phyloP scores from a whole-genome alignment of 2,113 vertebrate species.

The Aleadryas rufinucha region DNA sequence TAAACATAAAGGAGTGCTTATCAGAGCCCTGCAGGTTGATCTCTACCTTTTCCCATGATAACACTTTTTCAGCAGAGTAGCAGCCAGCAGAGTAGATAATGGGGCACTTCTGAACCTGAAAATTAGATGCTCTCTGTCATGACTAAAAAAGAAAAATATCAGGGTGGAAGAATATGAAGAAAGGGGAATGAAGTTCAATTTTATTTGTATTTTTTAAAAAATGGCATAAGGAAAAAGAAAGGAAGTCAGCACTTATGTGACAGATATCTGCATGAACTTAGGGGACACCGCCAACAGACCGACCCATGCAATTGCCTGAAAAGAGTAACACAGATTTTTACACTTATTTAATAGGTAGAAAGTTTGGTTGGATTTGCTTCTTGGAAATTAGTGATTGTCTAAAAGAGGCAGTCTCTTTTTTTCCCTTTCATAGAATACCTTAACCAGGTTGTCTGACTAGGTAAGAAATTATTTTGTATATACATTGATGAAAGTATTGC shows the following conservation, averaged over 20 bases:
- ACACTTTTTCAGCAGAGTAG: constrained; percentile 21
- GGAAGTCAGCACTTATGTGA: background rate
- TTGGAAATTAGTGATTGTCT: background rate
- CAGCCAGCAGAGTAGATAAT: constrained; percentile 45
- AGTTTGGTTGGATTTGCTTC: background rate
- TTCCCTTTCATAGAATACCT: background rate
- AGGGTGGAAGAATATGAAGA: background rate
- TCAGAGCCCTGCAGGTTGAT: constrained; percentile 38
- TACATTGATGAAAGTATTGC: background rate
- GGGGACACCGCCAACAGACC: background rate
- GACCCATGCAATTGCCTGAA: background rate
- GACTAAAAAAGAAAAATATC: background rate
- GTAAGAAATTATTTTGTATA: background rate
- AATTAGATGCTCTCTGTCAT: constrained; percentile 34
- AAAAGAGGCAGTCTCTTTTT: background rate
- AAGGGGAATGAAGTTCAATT: background rate
- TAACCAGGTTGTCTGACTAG: background rate
- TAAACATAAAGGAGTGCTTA: constrained; percentile 14
- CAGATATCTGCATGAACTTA: background rate
- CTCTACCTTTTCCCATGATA: constrained; percentile 37
- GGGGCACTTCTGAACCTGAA: constrained; percentile 46
- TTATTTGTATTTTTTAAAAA: background rate
- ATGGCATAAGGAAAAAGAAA: background rate
- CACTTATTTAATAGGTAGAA: background rate
- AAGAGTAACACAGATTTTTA: background rate